Evolutionary conservation across 1,140 invertebrate species (phyloP), one percentile per base, ranked within the genome.

Genomic region (Sinonovacula constricta): DNA sequence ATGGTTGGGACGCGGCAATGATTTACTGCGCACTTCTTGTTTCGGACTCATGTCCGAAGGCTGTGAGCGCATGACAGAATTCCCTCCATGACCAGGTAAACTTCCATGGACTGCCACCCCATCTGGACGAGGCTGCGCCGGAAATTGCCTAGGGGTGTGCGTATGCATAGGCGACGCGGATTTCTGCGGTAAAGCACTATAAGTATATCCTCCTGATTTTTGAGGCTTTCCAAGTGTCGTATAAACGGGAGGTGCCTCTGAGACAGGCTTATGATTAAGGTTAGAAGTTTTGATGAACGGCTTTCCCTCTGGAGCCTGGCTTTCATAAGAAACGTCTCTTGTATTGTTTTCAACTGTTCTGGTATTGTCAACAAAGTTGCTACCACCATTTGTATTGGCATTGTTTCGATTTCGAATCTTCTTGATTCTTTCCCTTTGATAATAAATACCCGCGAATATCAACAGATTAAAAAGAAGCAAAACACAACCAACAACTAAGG

Each of bases 391-490:
- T 3, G 39, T 15, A 34, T 39, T 33, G 10, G 53, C 26, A 5
- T 30, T 36, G 33, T 24, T 36, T 3, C 53, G 30, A 45, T 49
- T 54, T 56, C 79, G 70, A 49, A 83, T 22, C 56, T 83, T 85
- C 51, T 79, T 65, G 39, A 88, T 82, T 87, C 97, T 96, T 86
- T 98, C 96, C 15, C 96, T 92, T 87, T 98, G 96, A 89, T 98
- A 98, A 85, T 97, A 98, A 0, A 98, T 96, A 1, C 96, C 97
- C 36, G 96, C 96, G 87, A 98, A 98, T 83, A 98, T 96, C 14
- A 98, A 92, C 0, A 98, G 95, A 87, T 98, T 98, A 7, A 98
- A 91, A 79, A 98, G 95, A 18, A 98, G 92, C 28, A 98, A 90
- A 3, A 95, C 96, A 83, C 96, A 97, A 2, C 97, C 97, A 69